Percentiles rank a stretch among this genome's conserved stretches.
Conservation (phyloP, 2,113 vertebrate genomes). For the Cyprinus carpio region DNA sequence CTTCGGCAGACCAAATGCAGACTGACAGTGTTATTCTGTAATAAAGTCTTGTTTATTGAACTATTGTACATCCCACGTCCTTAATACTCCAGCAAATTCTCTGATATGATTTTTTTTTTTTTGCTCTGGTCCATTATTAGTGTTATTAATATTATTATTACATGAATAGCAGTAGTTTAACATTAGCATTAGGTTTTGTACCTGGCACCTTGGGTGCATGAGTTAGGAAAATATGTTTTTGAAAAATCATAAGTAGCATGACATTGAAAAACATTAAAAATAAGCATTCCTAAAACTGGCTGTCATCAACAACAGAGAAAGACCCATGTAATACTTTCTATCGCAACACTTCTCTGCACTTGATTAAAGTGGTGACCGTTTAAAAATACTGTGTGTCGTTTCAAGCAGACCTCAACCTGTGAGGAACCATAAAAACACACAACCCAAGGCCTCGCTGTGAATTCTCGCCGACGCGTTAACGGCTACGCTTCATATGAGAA, state of each 20-base stretch:
- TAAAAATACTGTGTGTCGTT: conserved; percentile 66
- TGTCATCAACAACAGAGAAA: background rate
- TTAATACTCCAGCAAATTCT: background rate
- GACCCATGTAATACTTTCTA: background rate
- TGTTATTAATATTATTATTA: too few species aligned
- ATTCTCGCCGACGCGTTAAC: conserved; percentile 57
- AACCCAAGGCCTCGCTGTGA: conserved; percentile 72
- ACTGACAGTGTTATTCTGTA: background rate
- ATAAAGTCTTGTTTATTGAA: background rate
- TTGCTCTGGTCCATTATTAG: background rate
- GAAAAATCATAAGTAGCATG: background rate
- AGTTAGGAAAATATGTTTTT: background rate
- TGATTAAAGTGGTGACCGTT: conserved; percentile 62
- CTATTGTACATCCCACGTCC: background rate
- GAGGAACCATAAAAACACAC: conserved; percentile 77
- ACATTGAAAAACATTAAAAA: background rate
- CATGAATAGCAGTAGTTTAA: too few species aligned
- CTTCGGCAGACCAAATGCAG: background rate
- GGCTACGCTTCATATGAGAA: conserved; percentile 69
- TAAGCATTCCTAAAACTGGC: background rate
- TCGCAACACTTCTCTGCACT: background rate
- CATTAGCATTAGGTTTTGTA: background rate
- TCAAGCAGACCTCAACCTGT: conserved; percentile 70
- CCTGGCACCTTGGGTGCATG: background rate
- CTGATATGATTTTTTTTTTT: background rate